Percentiles rank a stretch among this genome's conserved stretches.
These are phyloP conservation scores for Aradus depressus DNA, from an alignment of 2,888 invertebrate genomes.

Conservation along the genomic window DNA sequence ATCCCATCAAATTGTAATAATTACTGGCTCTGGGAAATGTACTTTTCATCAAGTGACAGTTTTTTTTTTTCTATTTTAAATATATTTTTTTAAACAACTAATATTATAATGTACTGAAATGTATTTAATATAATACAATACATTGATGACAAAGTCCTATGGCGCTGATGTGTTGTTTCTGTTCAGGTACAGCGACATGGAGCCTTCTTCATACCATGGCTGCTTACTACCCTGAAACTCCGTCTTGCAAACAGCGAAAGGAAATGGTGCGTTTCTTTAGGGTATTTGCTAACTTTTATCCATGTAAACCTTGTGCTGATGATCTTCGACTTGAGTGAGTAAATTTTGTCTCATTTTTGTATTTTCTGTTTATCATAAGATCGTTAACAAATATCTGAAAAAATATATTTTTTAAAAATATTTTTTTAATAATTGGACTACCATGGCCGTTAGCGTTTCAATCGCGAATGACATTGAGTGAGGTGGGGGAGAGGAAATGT, in stretches of 20 bases:
- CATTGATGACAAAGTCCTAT: background rate
- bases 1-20: too few relatives aligned
- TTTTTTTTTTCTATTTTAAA: too few relatives aligned
- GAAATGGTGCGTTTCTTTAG: conserved; percentile 74
- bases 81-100: background rate
- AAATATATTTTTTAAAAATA: too few relatives aligned
- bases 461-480: background rate
- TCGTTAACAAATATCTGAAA: too few relatives aligned
- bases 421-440: too few relatives aligned
- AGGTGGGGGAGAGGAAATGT: too few relatives aligned
- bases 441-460: background rate
- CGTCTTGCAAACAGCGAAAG: conserved; percentile 53
- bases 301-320: conserved; percentile 80
- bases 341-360: conserved; percentile 36
- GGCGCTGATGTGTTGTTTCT: background rate
- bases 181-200: conserved; percentile 65
- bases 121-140: too few relatives aligned
- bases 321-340: conserved; percentile 83
- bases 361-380: background rate
- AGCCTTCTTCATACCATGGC: conserved; percentile 92
- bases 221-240: conserved; percentile 81
- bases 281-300: conserved; percentile 79
- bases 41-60: too few relatives aligned
- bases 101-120: too few relatives aligned
- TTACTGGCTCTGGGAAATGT: too few relatives aligned